phyloP scores from a whole-genome alignment of 1,140 invertebrate species.

The Drosophila azteca region DNA sequence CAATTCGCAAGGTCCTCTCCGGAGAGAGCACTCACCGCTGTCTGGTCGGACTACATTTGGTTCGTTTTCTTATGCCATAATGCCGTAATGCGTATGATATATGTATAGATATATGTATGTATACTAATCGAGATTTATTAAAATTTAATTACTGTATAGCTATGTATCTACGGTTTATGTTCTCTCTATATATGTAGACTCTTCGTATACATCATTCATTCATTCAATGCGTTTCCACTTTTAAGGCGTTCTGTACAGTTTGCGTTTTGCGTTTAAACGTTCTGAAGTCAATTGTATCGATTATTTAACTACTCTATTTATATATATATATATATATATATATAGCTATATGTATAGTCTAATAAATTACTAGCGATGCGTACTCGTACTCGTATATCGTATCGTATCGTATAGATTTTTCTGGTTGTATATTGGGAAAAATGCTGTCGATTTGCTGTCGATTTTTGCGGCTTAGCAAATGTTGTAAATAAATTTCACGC shows the following conservation, averaged over 20 bases:
- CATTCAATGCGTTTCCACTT: slow-evolving; percentile 43
- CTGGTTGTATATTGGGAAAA: slow-evolving; percentile 64
- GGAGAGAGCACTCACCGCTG: slow-evolving; percentile 10
- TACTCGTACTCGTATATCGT: slow-evolving; percentile 59
- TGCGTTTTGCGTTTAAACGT: slow-evolving; percentile 75
- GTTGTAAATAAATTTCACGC: slow-evolving; percentile 74
- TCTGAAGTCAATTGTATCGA: slow-evolving; percentile 72
- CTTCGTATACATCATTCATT: slow-evolving; percentile 73
- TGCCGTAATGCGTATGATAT: slow-evolving; percentile 19
- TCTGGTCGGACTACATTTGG: slow-evolving; percentile 50
- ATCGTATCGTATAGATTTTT: slow-evolving; percentile 69
- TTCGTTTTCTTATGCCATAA: slow-evolving; percentile 70
- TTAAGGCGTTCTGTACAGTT: slow-evolving; percentile 82
- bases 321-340: slow-evolving; percentile 22
- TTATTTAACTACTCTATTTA: slow-evolving; percentile 72
- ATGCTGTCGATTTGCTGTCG: slow-evolving; percentile 44
- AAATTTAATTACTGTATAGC: slow-evolving; percentile 73
- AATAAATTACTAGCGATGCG: slow-evolving; percentile 77
- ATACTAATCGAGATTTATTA: slow-evolving; percentile 47
- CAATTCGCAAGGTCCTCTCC: no score
- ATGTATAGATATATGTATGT: slow-evolving; percentile 38
- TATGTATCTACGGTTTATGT: slow-evolving; percentile 67
- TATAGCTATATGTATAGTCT: slow-evolving; percentile 63
- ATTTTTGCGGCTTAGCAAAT: slow-evolving; percentile 40
- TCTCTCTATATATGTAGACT: slow-evolving; percentile 67